Conservation (phyloP, 2,113 vertebrate genomes). For the Ramphastos sulfuratus region DNA sequence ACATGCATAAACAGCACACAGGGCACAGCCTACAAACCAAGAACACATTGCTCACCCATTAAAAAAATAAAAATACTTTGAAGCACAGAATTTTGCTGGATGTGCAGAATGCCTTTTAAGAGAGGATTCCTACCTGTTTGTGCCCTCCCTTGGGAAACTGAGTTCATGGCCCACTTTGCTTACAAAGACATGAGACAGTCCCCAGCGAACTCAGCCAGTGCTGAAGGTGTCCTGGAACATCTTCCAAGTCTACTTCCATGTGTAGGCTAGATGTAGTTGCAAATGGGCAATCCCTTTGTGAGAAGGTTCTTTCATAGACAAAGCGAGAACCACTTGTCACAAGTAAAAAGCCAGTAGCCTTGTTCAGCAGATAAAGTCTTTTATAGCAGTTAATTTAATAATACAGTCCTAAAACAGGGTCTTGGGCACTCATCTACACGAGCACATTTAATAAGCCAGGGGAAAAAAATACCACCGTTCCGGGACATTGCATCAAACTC, state of each 20-base stretch:
- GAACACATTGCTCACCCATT: conserved; percentile 37
- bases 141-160: conserved; percentile 23
- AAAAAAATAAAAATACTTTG: conserved; percentile 65
- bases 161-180: conserved; percentile 30
- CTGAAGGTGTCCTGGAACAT: background rate
- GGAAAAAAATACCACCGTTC: conserved; percentile 51
- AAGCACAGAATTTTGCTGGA: conserved; percentile 47
- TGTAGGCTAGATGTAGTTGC: background rate
- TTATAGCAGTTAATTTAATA: conserved; percentile 74
- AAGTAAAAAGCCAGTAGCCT: conserved; percentile 59
- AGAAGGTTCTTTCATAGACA: background rate
- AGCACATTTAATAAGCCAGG: conserved; percentile 55
- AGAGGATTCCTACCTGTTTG: conserved; percentile 15
- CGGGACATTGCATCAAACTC: conserved; percentile 44
- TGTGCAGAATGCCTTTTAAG: conserved; percentile 36
- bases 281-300: background rate
- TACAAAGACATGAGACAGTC: conserved; percentile 25
- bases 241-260: conserved; percentile 13
- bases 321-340: background rate
- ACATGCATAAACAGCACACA: conserved; percentile 64
- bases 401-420: conserved; percentile 69
- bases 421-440: conserved; percentile 53
- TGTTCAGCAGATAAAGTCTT: conserved; percentile 69
- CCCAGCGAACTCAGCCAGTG: background rate
- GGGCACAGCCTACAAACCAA: conserved; percentile 54